These are phyloP conservation scores for Raillietiella orientalis DNA, from an alignment of 2,888 invertebrate genomes.

Conservation along the genomic window DNA sequence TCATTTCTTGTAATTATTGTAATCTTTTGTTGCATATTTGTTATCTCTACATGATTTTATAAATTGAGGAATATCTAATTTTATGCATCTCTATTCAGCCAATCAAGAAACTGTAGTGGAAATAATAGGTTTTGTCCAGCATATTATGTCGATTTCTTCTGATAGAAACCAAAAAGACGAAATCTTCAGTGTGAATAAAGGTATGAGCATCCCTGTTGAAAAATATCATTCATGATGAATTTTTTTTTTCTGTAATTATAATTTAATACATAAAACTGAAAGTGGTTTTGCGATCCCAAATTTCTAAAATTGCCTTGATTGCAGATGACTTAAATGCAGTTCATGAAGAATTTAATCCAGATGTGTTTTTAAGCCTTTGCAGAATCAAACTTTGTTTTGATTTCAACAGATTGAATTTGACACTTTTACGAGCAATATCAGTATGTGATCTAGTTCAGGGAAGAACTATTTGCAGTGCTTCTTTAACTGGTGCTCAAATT, in stretches of 20 bases:
- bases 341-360: too few species aligned
- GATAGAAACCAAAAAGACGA: neutral
- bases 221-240: neutral
- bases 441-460: conserved; percentile 36
- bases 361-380: conserved; percentile 10
- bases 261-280: too few species aligned
- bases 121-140: conserved; percentile 50
- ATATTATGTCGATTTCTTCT: conserved; percentile 16
- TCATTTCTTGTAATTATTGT: too few species aligned
- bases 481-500: conserved; percentile 61
- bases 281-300: too few species aligned
- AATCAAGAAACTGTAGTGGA: conserved; percentile 88
- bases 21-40: too few species aligned
- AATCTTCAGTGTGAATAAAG: neutral
- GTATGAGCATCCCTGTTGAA: neutral
- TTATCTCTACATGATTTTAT: too few species aligned
- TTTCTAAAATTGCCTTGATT: too few species aligned
- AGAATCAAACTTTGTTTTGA: conserved; percentile 63
- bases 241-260: neutral
- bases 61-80: too few species aligned
- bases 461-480: conserved; percentile 72
- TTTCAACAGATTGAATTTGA: conserved; percentile 61
- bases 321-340: too few species aligned
- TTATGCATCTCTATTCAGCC: conserved; percentile 19
- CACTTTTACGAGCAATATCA: conserved; percentile 43